A percentile compares a stretch with the other conserved stretches of the same genome.
These are phyloP conservation scores for Branchellion lobata DNA, from an alignment of 2,888 invertebrate genomes.

Conservation along the genomic window DNA sequence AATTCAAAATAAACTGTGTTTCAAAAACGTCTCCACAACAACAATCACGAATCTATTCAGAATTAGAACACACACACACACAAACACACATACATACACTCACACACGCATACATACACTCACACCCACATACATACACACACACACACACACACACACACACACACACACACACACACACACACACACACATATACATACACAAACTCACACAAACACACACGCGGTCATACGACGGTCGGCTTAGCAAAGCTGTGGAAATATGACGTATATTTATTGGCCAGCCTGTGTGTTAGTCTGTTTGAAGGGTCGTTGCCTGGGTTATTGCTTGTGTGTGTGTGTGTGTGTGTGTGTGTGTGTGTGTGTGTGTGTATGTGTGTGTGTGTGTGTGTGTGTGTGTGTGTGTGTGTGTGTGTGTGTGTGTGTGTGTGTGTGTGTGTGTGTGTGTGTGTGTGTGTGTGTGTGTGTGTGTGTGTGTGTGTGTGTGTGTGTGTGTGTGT, in stretches of 20 bases:
- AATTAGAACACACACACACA: too few relatives aligned
- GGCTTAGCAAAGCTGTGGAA: conserved; percentile 42
- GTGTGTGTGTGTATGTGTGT: conserved; percentile 10
- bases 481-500: neutral
- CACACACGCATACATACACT: neutral
- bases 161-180: neutral
- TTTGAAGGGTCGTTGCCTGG: conserved; percentile 36
- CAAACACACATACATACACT: too few relatives aligned
- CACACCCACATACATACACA: neutral
- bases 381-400: neutral
- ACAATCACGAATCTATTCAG: too few relatives aligned
- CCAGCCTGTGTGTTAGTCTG: conserved; percentile 14
- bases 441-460: neutral
- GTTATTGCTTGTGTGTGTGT: conserved; percentile 11
- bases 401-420: neutral
- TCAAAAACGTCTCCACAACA: too few relatives aligned
- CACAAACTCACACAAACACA: neutral
- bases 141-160: neutral
- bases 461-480: neutral
- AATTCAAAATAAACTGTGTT: too few relatives aligned
- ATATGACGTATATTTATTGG: conserved; percentile 44
- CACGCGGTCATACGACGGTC: neutral
- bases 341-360: conserved; percentile 37
- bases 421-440: neutral
- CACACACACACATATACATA: neutral